phyloP scores from a whole-genome alignment of 2,797 vertebrate genomes.

The Triplophysa bombifrons region DNA sequence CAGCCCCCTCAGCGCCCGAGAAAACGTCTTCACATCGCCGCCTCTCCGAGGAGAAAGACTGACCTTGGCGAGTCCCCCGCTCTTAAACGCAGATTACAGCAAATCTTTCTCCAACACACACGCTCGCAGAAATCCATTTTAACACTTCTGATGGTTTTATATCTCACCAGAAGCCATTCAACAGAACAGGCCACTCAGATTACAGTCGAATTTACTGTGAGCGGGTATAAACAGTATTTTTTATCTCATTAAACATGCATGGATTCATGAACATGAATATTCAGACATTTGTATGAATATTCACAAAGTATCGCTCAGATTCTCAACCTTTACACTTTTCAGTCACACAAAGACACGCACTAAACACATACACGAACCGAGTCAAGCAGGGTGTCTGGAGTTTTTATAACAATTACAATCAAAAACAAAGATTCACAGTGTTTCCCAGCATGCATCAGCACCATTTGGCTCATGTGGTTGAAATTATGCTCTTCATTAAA shows the following conservation, averaged over 20 bases:
- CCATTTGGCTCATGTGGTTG: slow-evolving; percentile 26
- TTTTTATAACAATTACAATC: slow-evolving; percentile 38
- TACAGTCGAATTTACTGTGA: slow-evolving; percentile 25
- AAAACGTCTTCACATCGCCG: slow-evolving; percentile 57
- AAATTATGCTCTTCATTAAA: slow-evolving; percentile 8
- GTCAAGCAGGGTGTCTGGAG: neutral
- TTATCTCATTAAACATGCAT: slow-evolving; percentile 50
- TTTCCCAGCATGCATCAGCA: slow-evolving; percentile 37
- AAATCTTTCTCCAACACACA: slow-evolving; percentile 76
- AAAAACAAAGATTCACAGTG: slow-evolving; percentile 2
- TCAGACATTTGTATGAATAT: slow-evolving; percentile 40
- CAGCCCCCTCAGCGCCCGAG: slow-evolving; percentile 36
- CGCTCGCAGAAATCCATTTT: slow-evolving; percentile 71
- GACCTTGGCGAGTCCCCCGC: slow-evolving; percentile 73
- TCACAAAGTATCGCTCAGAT: slow-evolving; percentile 28
- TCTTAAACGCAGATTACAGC: slow-evolving; percentile 73
- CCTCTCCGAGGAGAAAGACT: slow-evolving; percentile 64
- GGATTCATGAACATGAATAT: slow-evolving; percentile 53
- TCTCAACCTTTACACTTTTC: slow-evolving; percentile 33
- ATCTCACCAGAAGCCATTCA: slow-evolving; percentile 44
- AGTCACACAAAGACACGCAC: slow-evolving; percentile 13
- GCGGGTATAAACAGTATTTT: slow-evolving; percentile 44
- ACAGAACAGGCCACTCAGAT: slow-evolving; percentile 42
- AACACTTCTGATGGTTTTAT: slow-evolving; percentile 49
- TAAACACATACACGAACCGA: slow-evolving; percentile 30